Evolutionary conservation across 2,888 invertebrate genomes (phyloP), one percentile per base, ranked within the genome.

Genomic region (Crepidodera aurea): DNA sequence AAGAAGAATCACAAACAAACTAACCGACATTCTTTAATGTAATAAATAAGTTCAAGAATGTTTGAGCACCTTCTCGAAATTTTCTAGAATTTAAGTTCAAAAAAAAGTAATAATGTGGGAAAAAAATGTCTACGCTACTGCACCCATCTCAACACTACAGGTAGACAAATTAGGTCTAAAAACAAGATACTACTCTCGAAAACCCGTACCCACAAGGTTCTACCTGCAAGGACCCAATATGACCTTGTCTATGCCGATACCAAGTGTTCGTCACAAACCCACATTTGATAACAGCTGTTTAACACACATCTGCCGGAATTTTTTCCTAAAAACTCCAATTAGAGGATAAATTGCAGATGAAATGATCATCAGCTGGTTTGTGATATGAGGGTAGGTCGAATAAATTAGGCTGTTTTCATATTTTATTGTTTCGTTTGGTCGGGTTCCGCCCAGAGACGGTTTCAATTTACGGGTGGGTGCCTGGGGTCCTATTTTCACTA

Each of bases 281-380:
- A 62, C 60, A 62, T 62, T 65, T 60, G 57, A 60, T 51, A 60
- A 62, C 65, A 65, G 62, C 65, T 61, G 61, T 55, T 55, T 51
- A 42, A 48, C 27, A 42, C 37, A 37, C 61, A 61, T 61, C 61
- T 56, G 61, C 56, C 40, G 50, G 51, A 58, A 48, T 54, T 54
- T 56, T 60, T 18, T 42, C 15, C 39, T 54, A 44, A 60, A 61
- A 61, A 61, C 55, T 56, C 48, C 56, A 61, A 61, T 61, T 61
- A 61, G 56, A 50, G 29, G 50, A 55, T 60, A 39, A 27, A 57
- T 39, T 27, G 60, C 55, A 53, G 46, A 56, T 32, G 61, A 51
- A 61, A 50, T 48, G 50, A 32, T 46, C 51, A 61, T 61, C 61
- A 61, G 61, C 55, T 56, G 61, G 40, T 37, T 56, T 50, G 22